A percentile compares a stretch with the other conserved stretches of the same genome.
Evolutionary conservation across 1,140 invertebrate species (phyloP).

Genomic region (Thalassaphorura encarpata): DNA sequence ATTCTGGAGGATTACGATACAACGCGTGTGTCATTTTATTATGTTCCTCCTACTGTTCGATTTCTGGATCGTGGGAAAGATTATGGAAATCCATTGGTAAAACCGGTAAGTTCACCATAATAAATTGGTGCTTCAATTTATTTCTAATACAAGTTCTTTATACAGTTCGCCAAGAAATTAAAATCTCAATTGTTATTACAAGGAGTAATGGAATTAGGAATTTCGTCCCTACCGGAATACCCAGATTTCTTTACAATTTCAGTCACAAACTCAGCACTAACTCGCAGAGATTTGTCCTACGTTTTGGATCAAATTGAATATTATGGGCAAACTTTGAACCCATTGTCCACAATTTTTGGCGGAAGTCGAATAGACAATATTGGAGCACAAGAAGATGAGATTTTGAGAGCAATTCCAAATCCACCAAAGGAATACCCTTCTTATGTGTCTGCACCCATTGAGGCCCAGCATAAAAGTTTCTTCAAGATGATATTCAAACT

Average conservation of each 20-base stretch:
- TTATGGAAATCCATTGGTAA: not conserved
- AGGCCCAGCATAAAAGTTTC: not conserved
- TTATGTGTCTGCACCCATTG: not conserved
- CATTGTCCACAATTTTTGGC: no score
- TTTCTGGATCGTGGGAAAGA: no score
- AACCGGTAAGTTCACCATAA: not conserved
- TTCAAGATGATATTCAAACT: not conserved
- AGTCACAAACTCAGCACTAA: slow-evolving; percentile 74
- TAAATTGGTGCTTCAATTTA: not conserved
- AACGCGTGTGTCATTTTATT: slow-evolving; percentile 11
- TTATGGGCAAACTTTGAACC: slow-evolving; percentile 54
- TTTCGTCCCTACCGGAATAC: slow-evolving; percentile 65
- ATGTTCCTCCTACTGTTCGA: no score
- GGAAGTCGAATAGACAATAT: not conserved
- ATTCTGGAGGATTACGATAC: slow-evolving; percentile 10
- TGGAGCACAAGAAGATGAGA: not conserved
- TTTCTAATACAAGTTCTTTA: not conserved
- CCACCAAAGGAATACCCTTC: not conserved
- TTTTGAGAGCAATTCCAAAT: not conserved
- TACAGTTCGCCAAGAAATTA: slow-evolving; percentile 71
- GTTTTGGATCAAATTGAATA: slow-evolving; percentile 75
- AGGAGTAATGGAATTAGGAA: slow-evolving; percentile 91
- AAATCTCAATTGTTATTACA: slow-evolving; percentile 88
- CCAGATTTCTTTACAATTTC: slow-evolving; percentile 91
- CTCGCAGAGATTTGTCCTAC: slow-evolving; percentile 68